Evolutionary conservation across 2,888 invertebrate species (phyloP).

Genomic region (Elmis aenea): DNA sequence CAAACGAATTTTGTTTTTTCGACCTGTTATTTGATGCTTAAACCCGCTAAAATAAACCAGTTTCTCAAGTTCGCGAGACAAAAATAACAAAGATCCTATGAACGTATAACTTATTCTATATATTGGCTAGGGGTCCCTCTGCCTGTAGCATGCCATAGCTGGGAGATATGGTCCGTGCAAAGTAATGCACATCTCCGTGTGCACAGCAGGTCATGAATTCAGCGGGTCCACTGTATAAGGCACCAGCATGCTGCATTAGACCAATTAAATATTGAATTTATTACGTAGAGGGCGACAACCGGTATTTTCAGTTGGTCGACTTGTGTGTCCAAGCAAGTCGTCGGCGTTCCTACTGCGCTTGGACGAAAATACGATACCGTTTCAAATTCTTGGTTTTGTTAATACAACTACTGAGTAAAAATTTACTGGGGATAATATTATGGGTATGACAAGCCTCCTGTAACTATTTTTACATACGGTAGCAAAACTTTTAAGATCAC

Average conservation of each 20-base stretch:
- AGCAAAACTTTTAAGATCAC: too few relatives aligned
- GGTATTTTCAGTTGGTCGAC: slow-evolving; percentile 5
- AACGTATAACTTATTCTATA: slow-evolving; percentile 21
- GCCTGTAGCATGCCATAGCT: slow-evolving; percentile 20
- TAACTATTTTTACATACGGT: too few relatives aligned
- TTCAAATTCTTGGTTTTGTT: too few relatives aligned
- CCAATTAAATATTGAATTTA: slow-evolving; percentile 6
- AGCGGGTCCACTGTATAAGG: slow-evolving; percentile 16
- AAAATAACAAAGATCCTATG: slow-evolving; percentile 15
- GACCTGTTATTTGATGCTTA: too few relatives aligned
- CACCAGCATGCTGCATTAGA: slow-evolving; percentile 23
- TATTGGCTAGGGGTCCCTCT: slow-evolving; percentile 26
- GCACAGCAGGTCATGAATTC: background rate
- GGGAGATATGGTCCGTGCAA: slow-evolving; percentile 8
- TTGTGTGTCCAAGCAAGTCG: slow-evolving; percentile 17
- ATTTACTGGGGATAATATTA: too few relatives aligned
- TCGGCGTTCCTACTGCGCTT: slow-evolving; percentile 12
- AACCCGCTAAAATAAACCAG: too few relatives aligned
- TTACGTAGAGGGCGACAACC: background rate
- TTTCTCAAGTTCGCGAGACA: too few relatives aligned
- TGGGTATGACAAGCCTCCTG: too few relatives aligned
- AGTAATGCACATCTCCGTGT: slow-evolving; percentile 1
- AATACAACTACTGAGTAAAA: too few relatives aligned
- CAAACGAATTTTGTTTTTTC: too few relatives aligned
- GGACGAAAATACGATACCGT: too few relatives aligned